phyloP scores from a whole-genome alignment of 2,113 vertebrate genomes.

The Oncorhynchus nerka region DNA sequence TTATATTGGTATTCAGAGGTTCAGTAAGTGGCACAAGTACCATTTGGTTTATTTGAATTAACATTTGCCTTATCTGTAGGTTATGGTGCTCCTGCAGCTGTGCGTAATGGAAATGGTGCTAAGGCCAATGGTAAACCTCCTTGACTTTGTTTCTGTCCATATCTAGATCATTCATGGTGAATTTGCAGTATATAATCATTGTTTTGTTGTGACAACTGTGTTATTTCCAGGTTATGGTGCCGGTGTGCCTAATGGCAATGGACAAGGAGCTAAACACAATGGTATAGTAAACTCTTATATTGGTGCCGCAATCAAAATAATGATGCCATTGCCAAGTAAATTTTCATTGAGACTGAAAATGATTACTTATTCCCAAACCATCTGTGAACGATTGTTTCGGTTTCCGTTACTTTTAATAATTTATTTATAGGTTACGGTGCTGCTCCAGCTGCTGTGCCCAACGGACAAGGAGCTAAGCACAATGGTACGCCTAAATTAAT shows the following conservation, averaged over 20 bases:
- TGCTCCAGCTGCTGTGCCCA: neutral
- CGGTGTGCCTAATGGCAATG: conserved; percentile 26
- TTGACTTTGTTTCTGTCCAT: neutral
- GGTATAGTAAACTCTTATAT: conserved; percentile 30
- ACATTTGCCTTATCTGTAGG: conserved; percentile 21
- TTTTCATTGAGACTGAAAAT: no score
- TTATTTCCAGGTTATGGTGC: conserved; percentile 52
- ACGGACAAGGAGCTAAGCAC: neutral
- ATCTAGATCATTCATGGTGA: neutral
- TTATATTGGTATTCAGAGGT: neutral
- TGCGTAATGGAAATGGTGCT: conserved; percentile 17
- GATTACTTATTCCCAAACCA: no score
- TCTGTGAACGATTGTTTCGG: no score
- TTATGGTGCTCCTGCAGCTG: conserved; percentile 36
- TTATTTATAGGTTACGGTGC: no score
- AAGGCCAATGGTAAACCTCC: conserved; percentile 23
- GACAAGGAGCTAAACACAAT: conserved; percentile 42
- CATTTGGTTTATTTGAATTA: no score
- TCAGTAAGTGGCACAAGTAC: neutral
- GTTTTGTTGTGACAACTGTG: neutral
- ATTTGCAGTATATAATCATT: no score
- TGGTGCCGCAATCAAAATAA: no score
- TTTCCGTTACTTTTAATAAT: no score
- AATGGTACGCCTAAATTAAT: neutral
- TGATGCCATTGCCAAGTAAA: no score